These are phyloP conservation scores for Vulpes vulpes DNA, from an alignment of 2,113 vertebrate genomes.

Conservation along the genomic window DNA sequence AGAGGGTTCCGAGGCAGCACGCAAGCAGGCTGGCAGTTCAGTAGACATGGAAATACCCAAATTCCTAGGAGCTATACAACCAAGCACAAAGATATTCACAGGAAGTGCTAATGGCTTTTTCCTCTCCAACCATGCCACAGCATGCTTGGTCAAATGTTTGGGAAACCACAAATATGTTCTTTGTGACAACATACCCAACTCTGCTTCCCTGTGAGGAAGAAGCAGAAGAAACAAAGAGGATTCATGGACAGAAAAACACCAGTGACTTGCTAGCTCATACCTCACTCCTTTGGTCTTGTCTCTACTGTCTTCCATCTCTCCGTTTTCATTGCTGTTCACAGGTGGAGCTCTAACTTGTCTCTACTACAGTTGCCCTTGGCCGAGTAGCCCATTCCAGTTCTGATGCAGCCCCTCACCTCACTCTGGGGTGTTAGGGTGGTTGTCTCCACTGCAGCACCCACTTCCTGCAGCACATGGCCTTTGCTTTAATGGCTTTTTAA, in stretches of 20 bases:
- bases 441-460: no score
- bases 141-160: not conserved
- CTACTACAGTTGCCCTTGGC: not conserved
- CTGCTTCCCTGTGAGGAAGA: not conserved
- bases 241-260: not conserved
- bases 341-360: not conserved
- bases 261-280: not conserved
- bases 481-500: not conserved
- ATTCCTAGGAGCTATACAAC: not conserved
- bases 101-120: not conserved
- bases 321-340: not conserved
- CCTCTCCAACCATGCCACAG: not conserved
- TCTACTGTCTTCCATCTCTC: not conserved
- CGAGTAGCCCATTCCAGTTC: not conserved
- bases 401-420: not conserved
- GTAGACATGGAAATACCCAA: not conserved
- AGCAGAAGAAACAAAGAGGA: not conserved
- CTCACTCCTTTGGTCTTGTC: not conserved
- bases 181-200: not conserved
- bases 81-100: not conserved
- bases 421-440: rapidly evolving
- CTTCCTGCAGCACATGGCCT: not conserved
- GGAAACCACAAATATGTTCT: not conserved
- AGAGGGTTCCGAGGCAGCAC: constrained; percentile 23
- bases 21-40: not conserved